Conservation (phyloP, 2,888 invertebrate genomes). For the Lasioglossum marginatum region DNA sequence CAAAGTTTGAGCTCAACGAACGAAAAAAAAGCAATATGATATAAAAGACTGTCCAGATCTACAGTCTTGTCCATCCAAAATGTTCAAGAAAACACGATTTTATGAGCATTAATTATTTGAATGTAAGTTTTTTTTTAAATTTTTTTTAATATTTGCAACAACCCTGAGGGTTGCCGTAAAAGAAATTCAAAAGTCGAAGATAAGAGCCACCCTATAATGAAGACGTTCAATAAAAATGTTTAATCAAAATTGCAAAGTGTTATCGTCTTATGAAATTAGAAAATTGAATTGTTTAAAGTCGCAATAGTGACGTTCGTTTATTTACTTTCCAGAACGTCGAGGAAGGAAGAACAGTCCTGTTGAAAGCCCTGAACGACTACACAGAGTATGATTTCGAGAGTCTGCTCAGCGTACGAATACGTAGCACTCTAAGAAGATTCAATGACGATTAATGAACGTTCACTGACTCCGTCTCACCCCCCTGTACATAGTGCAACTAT, state of each 20-base stretch:
- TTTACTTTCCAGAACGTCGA: slow-evolving; percentile 84
- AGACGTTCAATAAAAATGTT: slow-evolving; percentile 17
- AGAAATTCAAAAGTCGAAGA: too few relatives aligned
- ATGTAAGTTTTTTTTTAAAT: too few relatives aligned
- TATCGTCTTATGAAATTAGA: neutral
- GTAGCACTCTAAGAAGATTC: slow-evolving; percentile 85
- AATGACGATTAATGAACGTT: slow-evolving; percentile 48
- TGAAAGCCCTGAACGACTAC: slow-evolving; percentile 86
- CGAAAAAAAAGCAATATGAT: too few relatives aligned
- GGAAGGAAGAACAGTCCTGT: slow-evolving; percentile 86
- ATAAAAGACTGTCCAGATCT: too few relatives aligned
- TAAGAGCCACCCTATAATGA: slow-evolving; percentile 61
- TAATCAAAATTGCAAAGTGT: too few relatives aligned
- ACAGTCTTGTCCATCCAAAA: too few relatives aligned
- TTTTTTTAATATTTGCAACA: too few relatives aligned
- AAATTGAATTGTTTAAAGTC: neutral
- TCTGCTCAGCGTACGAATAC: slow-evolving; percentile 87
- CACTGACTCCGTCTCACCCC: slow-evolving; percentile 8
- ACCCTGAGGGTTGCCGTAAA: too few relatives aligned
- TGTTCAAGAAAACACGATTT: too few relatives aligned
- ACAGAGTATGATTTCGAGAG: slow-evolving; percentile 89
- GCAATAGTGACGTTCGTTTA: neutral
- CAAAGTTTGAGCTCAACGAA: too few relatives aligned
- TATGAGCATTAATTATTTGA: too few relatives aligned
- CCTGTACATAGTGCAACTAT: slow-evolving; percentile 12